Base-by-base conservation (phyloP, 2,888 invertebrate species). In the Andrena bucephala region DNA sequence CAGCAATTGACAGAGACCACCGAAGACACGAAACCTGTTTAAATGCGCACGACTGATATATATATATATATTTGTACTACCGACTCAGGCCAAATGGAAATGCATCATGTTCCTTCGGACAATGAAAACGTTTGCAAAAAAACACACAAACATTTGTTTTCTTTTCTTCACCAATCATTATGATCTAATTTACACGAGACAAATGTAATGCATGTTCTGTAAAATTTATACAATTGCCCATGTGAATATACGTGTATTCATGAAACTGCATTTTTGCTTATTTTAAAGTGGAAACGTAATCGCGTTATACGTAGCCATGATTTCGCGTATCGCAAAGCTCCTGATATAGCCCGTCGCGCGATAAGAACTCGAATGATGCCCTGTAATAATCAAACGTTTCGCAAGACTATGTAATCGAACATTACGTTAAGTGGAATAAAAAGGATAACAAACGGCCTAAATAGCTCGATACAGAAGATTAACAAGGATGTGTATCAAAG, bases 161-260 rank as follows among this genome's bases (percentile, higher is more conserved):
- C 10, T 48, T 62, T 33, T 27, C 13, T 36, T 27, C 24, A 57
- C 6, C 24, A 16, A n/a, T 59, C 24, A 57, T 69, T 57, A 54
- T 42, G 27, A 48, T 7, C n/a, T 27, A 1, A 62, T 36, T 75
- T 6, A 13, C n/a, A 33, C 33, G 54, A 72, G 8, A 31, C 31
- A 59, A 0, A 36, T 54, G 24, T 65, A 63, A 63, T 13, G 10
- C 52, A 24, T 29, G 16, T 16, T 29, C 8, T 79, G 20, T 62
- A 78, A 54, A 10, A 36, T 27, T n/a, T 62, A n/a, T 72, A 69
- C 16, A 13, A 62, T 60, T 81, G 36, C 52, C 63, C 65, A 69
- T 76, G 59, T 7, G 27, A 67, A 67, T 71, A 71, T 75, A 71
- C 20, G 36, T 75, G 68, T 20, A 36, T 72, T 57, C 16, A 8